Base-by-base conservation (phyloP, 2,113 vertebrate genomes). In the Nerophis lumbriciformis region DNA sequence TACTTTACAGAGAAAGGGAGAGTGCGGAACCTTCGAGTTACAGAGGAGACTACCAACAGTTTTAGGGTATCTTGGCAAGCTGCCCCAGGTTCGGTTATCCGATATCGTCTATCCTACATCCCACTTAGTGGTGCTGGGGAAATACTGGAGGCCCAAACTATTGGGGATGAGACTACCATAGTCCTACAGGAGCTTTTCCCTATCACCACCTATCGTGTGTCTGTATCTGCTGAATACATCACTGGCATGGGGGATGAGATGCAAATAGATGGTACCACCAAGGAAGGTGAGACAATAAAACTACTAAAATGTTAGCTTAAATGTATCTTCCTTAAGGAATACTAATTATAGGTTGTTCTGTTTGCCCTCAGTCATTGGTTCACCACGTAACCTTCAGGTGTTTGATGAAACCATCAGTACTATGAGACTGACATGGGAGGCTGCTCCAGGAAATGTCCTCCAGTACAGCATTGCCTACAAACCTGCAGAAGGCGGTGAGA, bases 121-220 rank as follows among this genome's bases (percentile, higher is more conserved):
- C 93, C 96, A 3, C 71, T 91, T 48, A 59, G 79, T 50, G 92
- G 90, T 63, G 89, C 86, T 62, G 93, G 91, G 66, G 91, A 93
- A 78, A 88, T 71, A 57, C 87, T 89, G 75, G 82, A 95, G 81
- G 87, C 92, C n/a, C 88, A 90, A 51, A 94, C 94, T 4, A 78
- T 81, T 57, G 93, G 94, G 69, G 81, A 84, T 1, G 92, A 94
- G 55, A 94, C 93, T 44, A 91, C 91, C 57, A 93, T 90, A 53
- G 93, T 91, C 3, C 84, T 99, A 42, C 85, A 93, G 66, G 92
- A 93, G 76, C 88, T 99, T 73, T 88, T 91, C 16, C 92, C 93
- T 54, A 87, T 95, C 69, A 98, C 97, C 68, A 97, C 94, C 81
- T 99, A 99, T 13, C 93, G 92, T 64, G 93, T 99, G 37, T 93